Percentiles rank a stretch among this genome's conserved stretches.
These are phyloP conservation scores for Cyphomyrus plagiostoma DNA, from an alignment of 2,113 vertebrate species.

Conservation along the genomic window DNA sequence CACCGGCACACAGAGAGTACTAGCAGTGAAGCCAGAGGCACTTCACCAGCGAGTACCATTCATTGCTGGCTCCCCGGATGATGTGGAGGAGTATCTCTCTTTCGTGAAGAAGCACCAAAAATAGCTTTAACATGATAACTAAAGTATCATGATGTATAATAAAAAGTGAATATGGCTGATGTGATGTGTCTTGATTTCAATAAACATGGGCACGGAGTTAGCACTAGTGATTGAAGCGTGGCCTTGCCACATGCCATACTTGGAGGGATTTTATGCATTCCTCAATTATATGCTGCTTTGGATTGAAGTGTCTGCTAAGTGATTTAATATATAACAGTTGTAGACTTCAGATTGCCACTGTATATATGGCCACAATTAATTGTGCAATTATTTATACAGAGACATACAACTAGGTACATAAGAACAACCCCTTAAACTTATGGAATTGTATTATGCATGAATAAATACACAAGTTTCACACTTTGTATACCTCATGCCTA, in stretches of 20 bases:
- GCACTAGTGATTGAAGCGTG: not conserved
- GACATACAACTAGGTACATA: not conserved
- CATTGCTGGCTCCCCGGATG: slow-evolving; percentile 80
- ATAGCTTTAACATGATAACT: slow-evolving; percentile 15
- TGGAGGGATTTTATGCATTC: not conserved
- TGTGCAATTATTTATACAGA: too few species aligned
- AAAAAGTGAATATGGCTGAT: not conserved
- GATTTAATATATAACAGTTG: not conserved
- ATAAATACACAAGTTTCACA: not conserved
- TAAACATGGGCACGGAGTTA: not conserved
- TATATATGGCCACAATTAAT: too few species aligned
- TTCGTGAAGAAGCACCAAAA: slow-evolving; percentile 78
- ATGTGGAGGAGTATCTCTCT: slow-evolving; percentile 82
- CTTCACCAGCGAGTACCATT: slow-evolving; percentile 88
- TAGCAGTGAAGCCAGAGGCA: slow-evolving; percentile 80
- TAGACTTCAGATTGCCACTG: too few species aligned
- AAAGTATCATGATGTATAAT: not conserved
- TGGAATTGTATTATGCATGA: not conserved
- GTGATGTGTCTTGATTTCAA: not conserved
- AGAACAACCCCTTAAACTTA: not conserved
- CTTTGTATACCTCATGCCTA: not conserved
- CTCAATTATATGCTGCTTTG: not conserved
- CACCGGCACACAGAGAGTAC: slow-evolving; percentile 73
- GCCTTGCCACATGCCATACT: not conserved
- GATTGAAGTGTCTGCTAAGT: not conserved